Base-by-base conservation (phyloP, 2,888 invertebrate genomes). In the Nycteola revayana region DNA sequence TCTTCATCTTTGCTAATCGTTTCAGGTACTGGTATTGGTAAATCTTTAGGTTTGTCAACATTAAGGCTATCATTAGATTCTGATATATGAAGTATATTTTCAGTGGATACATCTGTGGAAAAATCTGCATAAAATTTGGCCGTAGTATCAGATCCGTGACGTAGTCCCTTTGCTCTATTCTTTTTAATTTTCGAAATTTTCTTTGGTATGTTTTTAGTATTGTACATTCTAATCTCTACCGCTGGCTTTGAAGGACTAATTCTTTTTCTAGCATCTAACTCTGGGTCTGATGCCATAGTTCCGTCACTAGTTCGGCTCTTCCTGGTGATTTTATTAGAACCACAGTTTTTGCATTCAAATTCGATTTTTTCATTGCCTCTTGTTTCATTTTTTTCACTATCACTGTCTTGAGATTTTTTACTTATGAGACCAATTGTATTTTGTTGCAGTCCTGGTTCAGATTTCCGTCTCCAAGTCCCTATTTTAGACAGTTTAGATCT, bases 181-280 rank as follows among this genome's bases (percentile, higher is more conserved):
- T 93, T 93, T 62, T 93, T 93, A 28, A 93, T 70, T 66, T 92
- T 93, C n/a, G 91, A 90, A 56, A 93, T 93, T 67, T 93, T 91
- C 77, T 93, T 93, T 66, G 92, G 93, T 71, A 93, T 86, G 7
- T 92, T 91, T 84, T 93, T 93, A 25, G 91, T 89, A 49, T 90
- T 93, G 60, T 92, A 93, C 81, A 90, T 90, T 66, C 90, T 91
- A 24, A 91, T 84, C 71, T 91, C 91, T 49, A 90, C 64, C 39
- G 84, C 87, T 0, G 73, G 58, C 57, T 82, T 86, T 1, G 48
- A 20, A n/a, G 53, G 27, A 25, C 48, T 61, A 1, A 42, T 26
- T 4, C 53, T 57, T 45, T 75, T 83, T 52, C 73, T 71, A 10
- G 37, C 50, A n/a, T 85, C 80, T 21, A 71, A n/a, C 59, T 86